These are phyloP conservation scores for Phymatocera aterrima DNA, from an alignment of 2,888 invertebrate genomes.

Conservation along the genomic window DNA sequence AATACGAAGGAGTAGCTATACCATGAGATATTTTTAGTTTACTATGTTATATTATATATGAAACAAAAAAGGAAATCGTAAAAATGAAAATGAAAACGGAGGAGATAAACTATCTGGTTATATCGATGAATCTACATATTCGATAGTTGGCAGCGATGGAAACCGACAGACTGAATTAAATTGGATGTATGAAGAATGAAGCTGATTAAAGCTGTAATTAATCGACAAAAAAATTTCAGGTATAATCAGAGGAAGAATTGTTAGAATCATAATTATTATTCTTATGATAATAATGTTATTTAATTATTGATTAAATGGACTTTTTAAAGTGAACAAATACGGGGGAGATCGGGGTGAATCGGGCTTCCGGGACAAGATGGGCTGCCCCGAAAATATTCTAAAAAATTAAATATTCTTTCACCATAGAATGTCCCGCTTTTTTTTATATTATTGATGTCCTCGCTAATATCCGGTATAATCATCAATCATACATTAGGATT, in stretches of 20 bases:
- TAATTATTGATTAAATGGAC: background rate
- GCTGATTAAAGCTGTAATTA: background rate
- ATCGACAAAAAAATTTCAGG: background rate
- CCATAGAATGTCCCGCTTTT: no score
- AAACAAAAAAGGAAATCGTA: background rate
- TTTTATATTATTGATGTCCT: no score
- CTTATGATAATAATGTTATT: no score
- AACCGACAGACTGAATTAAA: constrained; percentile 30
- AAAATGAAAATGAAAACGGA: background rate
- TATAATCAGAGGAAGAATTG: background rate
- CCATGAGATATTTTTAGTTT: constrained; percentile 7
- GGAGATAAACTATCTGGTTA: background rate
- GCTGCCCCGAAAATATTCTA: no score
- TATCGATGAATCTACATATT: background rate
- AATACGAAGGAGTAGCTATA: background rate
- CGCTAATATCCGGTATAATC: no score
- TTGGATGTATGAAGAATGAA: background rate
- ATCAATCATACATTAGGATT: no score
- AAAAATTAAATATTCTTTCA: no score
- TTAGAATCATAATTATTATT: no score
- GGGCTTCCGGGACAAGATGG: no score
- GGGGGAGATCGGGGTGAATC: no score
- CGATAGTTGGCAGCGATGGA: background rate
- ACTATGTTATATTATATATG: background rate
- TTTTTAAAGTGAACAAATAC: background rate